Conservation (phyloP, 2,888 invertebrate genomes). For the Drosophila emarginata region DNA sequence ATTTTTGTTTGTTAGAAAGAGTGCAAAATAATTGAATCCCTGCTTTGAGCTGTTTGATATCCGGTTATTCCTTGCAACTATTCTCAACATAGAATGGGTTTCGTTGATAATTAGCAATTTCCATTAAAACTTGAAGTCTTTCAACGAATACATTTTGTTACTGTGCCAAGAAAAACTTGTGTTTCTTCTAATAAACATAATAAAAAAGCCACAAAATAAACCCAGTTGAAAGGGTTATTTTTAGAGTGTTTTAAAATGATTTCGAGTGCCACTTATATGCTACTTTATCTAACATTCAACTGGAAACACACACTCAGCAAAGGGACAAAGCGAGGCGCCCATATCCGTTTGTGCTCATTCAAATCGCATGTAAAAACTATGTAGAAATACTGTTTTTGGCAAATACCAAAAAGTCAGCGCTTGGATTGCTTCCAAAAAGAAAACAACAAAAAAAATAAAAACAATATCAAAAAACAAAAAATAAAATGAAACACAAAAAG, state of each 20-base stretch:
- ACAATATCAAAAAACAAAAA: conserved; percentile 9
- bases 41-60: background rate
- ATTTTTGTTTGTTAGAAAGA: conserved; percentile 13
- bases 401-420: conserved; percentile 52
- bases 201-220: conserved; percentile 9
- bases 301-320: conserved; percentile 18
- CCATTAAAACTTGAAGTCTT: background rate
- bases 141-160: background rate
- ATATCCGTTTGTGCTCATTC: conserved; percentile 72
- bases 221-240: conserved; percentile 41
- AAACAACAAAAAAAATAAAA: conserved; percentile 5
- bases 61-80: background rate
- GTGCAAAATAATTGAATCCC: background rate
- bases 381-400: conserved; percentile 43
- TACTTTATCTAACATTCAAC: conserved; percentile 43
- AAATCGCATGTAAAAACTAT: conserved; percentile 70
- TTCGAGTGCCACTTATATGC: conserved; percentile 65
- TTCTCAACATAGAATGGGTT: background rate
- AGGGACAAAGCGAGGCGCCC: conserved; percentile 37
- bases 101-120: background rate
- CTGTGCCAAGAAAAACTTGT: conserved; percentile 51
- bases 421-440: conserved; percentile 62
- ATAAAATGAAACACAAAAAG: background rate
- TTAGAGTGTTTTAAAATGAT: conserved; percentile 72
- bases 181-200: conserved; percentile 55